These are phyloP conservation scores for Leptopilina drosophilae DNA, from an alignment of 2,888 invertebrate species.

Conservation along the genomic window DNA sequence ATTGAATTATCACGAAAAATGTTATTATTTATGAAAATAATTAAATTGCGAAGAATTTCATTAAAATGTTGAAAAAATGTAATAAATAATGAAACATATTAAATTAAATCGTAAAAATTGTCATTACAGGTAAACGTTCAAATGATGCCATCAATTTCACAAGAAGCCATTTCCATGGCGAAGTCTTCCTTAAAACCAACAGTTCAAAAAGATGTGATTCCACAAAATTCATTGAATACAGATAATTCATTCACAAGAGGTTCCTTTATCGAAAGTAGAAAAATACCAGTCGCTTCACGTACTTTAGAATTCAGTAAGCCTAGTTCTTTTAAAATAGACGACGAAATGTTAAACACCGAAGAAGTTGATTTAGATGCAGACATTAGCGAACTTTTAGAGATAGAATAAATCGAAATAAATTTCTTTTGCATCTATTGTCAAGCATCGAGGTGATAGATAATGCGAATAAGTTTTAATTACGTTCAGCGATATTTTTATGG, in stretches of 20 bases:
- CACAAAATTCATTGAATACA: constrained; percentile 46
- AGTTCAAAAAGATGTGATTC: constrained; percentile 43
- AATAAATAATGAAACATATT: too few relatives aligned
- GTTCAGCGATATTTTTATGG: too few relatives aligned
- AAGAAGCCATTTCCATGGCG: constrained; percentile 71
- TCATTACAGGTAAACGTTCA: constrained; percentile 43
- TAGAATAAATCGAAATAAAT: constrained; percentile 51
- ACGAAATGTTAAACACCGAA: constrained; percentile 56
- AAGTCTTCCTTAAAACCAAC: constrained; percentile 44
- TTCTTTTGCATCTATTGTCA: too few relatives aligned
- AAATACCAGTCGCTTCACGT: constrained; percentile 65
- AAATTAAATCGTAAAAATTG: too few relatives aligned
- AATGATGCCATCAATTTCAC: not conserved
- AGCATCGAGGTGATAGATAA: too few relatives aligned
- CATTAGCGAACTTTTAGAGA: constrained; percentile 69
- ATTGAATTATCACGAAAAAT: too few relatives aligned
- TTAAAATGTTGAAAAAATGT: too few relatives aligned
- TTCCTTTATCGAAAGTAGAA: constrained; percentile 44
- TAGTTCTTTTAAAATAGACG: not conserved
- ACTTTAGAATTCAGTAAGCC: constrained; percentile 52
- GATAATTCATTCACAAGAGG: constrained; percentile 52
- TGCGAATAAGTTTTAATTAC: too few relatives aligned
- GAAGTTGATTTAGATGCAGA: constrained; percentile 69
- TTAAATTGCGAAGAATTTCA: too few relatives aligned
- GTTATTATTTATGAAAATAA: too few relatives aligned